Conservation (phyloP, 2,797 vertebrate species). For the Eospalax fontanierii region DNA sequence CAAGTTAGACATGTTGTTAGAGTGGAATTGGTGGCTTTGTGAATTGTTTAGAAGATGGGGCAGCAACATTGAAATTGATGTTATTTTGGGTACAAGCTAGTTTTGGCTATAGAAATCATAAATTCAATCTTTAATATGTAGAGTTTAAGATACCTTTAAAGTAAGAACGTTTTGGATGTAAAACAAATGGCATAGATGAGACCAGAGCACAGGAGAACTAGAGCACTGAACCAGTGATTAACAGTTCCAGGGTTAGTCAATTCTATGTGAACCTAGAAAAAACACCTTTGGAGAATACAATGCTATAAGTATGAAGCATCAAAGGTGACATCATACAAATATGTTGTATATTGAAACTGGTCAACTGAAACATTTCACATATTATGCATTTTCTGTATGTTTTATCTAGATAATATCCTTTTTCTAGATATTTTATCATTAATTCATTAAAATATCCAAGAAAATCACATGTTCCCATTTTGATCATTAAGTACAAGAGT, state of each 20-base stretch:
- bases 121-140: background rate
- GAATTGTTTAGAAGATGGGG: background rate
- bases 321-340: background rate
- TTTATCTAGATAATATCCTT: background rate
- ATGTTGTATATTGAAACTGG: background rate
- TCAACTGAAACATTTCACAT: background rate
- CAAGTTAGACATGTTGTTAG: background rate
- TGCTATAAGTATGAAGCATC: background rate
- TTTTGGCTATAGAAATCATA: background rate
- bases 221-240: too few relatives aligned
- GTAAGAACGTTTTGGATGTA: background rate
- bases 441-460: constrained; percentile 22
- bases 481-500: background rate
- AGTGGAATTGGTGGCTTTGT: background rate
- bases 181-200: background rate
- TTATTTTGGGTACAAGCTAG: background rate
- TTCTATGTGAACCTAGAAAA: background rate
- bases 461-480: background rate
- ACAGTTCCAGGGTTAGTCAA: too few relatives aligned
- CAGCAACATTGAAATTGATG: background rate
- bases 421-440: constrained; percentile 43
- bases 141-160: background rate
- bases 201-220: background rate
- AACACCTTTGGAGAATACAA: background rate
- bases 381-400: background rate